A percentile compares a stretch with the other conserved stretches of the same genome.
Evolutionary conservation across 2,113 vertebrate species (phyloP).

Genomic region (Steatornis caripensis): DNA sequence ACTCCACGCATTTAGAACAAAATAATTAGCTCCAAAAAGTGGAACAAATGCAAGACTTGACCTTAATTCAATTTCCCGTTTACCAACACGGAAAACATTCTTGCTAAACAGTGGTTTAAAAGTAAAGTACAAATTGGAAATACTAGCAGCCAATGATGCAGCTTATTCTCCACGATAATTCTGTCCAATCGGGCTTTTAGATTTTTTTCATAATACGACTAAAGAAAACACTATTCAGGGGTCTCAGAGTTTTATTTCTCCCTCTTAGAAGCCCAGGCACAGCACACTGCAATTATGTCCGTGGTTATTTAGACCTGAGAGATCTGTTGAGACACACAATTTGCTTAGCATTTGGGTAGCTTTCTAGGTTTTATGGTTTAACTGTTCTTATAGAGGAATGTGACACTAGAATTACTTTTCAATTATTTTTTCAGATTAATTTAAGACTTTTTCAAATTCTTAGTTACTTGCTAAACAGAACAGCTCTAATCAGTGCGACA

Average conservation of each 20-base stretch:
- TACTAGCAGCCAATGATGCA: background rate
- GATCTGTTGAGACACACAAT: background rate
- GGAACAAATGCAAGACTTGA: background rate
- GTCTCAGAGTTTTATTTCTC: background rate
- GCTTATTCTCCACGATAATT: background rate
- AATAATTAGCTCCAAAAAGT: background rate
- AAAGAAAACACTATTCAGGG: background rate
- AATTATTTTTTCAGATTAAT: background rate
- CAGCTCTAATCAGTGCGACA: background rate
- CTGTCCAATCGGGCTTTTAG: background rate
- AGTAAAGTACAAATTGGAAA: background rate
- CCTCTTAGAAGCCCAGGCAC: background rate
- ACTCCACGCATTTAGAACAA: background rate
- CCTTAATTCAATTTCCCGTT: background rate
- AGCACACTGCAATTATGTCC: background rate
- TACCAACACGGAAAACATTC: background rate
- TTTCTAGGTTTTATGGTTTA: background rate
- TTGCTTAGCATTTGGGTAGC: background rate
- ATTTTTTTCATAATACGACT: background rate
- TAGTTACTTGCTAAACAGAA: background rate
- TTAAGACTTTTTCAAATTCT: background rate
- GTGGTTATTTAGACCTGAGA: background rate
- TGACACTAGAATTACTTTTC: accelerated
- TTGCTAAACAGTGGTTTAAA: background rate
- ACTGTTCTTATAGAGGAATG: background rate